phyloP scores from a whole-genome alignment of 2,888 invertebrate genomes.

The Chrysina gloriosa region DNA sequence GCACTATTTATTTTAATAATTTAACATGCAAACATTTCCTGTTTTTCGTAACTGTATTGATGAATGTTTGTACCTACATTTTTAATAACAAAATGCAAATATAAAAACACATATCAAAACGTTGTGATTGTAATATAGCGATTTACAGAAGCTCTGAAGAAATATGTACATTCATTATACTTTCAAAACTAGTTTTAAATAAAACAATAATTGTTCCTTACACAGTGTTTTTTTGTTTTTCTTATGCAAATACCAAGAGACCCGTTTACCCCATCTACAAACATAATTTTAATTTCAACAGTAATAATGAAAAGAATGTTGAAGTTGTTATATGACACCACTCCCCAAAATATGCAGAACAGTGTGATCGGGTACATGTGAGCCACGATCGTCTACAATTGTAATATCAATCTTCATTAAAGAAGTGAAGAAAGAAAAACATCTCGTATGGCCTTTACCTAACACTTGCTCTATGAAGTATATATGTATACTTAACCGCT shows the following conservation, averaged over 20 bases:
- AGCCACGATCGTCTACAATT: no score
- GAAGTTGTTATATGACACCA: no score
- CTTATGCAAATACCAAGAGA: not conserved
- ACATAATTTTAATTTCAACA: no score
- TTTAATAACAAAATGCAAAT: slow-evolving; percentile 3
- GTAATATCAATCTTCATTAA: no score
- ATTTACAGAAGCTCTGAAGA: slow-evolving; percentile 18
- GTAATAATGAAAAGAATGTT: no score
- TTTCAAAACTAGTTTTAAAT: slow-evolving; percentile 41
- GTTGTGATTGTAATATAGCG: slow-evolving; percentile 39
- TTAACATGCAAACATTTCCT: not conserved
- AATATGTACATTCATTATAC: slow-evolving; percentile 36
- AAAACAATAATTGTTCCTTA: slow-evolving; percentile 42
- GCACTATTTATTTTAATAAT: not conserved
- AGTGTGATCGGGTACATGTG: no score
- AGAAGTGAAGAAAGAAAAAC: no score
- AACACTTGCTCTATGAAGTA: no score
- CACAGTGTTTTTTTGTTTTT: slow-evolving; percentile 4
- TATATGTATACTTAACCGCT: no score
- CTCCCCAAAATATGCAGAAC: no score
- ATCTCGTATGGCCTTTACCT: no score
- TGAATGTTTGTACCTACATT: slow-evolving; percentile 32
- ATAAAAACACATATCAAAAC: slow-evolving; percentile 39
- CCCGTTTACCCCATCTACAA: no score
- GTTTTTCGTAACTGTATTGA: slow-evolving; percentile 29